Conservation (phyloP, 2,888 invertebrate genomes). For the Tipula unca region DNA sequence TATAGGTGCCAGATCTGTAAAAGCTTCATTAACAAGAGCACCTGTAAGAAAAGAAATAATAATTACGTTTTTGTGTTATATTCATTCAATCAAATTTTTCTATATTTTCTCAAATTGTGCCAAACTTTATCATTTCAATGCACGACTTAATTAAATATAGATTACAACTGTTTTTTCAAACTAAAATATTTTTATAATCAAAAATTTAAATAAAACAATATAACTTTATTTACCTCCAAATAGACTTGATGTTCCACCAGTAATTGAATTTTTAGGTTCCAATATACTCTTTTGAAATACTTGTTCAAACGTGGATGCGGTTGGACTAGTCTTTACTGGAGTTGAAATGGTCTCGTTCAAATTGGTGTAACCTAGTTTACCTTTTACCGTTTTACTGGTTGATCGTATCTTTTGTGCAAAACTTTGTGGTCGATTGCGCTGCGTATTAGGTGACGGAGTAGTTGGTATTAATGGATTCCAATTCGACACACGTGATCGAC, state of each 20-base stretch:
- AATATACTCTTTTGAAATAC: slow-evolving; percentile 32
- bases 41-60: background rate
- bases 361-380: slow-evolving; percentile 68
- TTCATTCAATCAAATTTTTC: too few species aligned
- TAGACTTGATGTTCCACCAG: slow-evolving; percentile 37
- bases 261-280: slow-evolving; percentile 40
- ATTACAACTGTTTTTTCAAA: too few species aligned
- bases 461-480: slow-evolving; percentile 37
- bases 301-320: slow-evolving; percentile 41
- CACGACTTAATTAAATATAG: too few species aligned
- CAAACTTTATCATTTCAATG: too few species aligned
- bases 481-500: slow-evolving; percentile 32
- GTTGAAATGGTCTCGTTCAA: slow-evolving; percentile 65
- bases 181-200: too few species aligned
- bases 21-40: slow-evolving; percentile 21
- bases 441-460: slow-evolving; percentile 39
- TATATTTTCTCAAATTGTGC: too few species aligned
- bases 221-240: slow-evolving; percentile 23
- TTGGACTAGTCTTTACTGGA: slow-evolving; percentile 53
- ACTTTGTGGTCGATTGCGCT: slow-evolving; percentile 62
- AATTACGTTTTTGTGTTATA: too few species aligned
- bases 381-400: slow-evolving; percentile 76
- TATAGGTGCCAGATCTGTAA: slow-evolving; percentile 15
- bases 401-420: slow-evolving; percentile 81
- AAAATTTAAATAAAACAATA: background rate